Evolutionary conservation across 2,113 vertebrate species (phyloP).

Genomic region (Sapayoa aenigma): DNA sequence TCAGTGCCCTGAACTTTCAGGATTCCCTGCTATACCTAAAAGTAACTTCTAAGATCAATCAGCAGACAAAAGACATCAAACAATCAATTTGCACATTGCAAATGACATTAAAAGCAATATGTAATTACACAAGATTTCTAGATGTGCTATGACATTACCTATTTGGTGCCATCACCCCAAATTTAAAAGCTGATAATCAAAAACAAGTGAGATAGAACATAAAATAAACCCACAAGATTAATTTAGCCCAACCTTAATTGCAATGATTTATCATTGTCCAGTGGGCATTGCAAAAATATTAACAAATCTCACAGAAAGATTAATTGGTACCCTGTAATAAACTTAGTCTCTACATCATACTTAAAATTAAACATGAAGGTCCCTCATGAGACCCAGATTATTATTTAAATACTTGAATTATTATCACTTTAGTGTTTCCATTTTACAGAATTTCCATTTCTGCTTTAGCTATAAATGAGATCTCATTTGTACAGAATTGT

Average conservation of each 20-base stretch:
- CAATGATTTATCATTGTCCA: slow-evolving; percentile 32
- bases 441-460: background rate
- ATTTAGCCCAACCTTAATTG: slow-evolving; percentile 43
- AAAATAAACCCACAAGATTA: slow-evolving; percentile 26
- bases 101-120: background rate
- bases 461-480: background rate
- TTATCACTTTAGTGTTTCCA: background rate
- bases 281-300: slow-evolving; percentile 32
- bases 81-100: background rate
- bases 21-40: background rate
- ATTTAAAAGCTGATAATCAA: slow-evolving; percentile 7
- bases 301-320: background rate
- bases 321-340: slow-evolving; percentile 29
- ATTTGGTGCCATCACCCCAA: background rate
- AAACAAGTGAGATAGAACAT: background rate
- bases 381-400: slow-evolving; percentile 6
- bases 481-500: background rate
- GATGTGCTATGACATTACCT: background rate
- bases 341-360: background rate
- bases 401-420: slow-evolving; percentile 34
- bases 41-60: background rate
- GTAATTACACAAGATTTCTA: background rate
- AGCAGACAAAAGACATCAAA: background rate
- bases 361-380: slow-evolving; percentile 51
- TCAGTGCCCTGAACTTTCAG: background rate